Evolutionary conservation across 2,888 invertebrate species (phyloP), one percentile per base, ranked within the genome.

Genomic region (Lochmaea crataegi): DNA sequence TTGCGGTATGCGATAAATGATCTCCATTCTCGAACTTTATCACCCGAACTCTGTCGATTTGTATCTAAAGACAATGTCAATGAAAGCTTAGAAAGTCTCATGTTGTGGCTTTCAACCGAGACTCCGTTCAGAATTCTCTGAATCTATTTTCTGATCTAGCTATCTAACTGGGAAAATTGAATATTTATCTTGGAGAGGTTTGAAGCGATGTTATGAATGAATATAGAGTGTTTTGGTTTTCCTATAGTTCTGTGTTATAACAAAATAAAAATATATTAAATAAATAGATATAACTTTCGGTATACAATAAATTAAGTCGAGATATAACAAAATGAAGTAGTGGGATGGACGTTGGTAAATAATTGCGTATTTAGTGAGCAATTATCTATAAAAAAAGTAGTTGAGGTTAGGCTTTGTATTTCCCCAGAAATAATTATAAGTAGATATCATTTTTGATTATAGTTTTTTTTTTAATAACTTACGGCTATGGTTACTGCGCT

Each of bases 341-440:
- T 63, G 51, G 68, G 61, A 22, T 61, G 61, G 38, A 48, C 57
- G 16, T 68, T 58, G 14, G 68, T 61, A 56, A 63, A 45, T 69
- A 64, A 69, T 69, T 69, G 69, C 69, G 32, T 53, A 68, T 53
- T 69, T 69, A 69, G 56, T 64, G 38, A 63, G 61, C 69, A 69
- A 69, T 69, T 63, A 60, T 32, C 38, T 60, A 61, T 38, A 45
- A 16, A 38, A 32, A 63, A 64, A 69, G 16, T 69, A 42, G 58
- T 63, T 53, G 51, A 69, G 69, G 69, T 56, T 53, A 32, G 69
- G 63, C 53, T 22, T 7, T 1, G 22, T 58, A 61, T 38, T 64
- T 64, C 45, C 69, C 22, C 42, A 64, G 56, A 64, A 63, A 56
- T 64, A 69, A 64, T 69, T 56, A 42, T 57, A 14, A 11, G 45